A percentile compares a stretch with the other conserved stretches of the same genome.
Evolutionary conservation across 2,888 invertebrate genomes (phyloP).

Genomic region (Diplolepis rosae): DNA sequence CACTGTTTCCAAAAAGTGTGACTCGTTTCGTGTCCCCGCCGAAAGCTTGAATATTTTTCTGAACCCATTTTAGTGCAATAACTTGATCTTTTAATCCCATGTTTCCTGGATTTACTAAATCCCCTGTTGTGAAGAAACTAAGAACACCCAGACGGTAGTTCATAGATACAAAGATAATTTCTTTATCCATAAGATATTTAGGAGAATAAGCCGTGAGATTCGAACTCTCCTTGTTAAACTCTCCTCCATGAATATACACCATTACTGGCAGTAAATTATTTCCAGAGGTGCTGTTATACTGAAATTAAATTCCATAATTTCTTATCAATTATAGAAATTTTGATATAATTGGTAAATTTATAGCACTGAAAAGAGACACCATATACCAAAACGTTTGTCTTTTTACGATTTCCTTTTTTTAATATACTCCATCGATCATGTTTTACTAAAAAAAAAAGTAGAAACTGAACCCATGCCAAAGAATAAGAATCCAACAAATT

Average conservation of each 20-base stretch:
- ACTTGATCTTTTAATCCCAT: conserved; percentile 61
- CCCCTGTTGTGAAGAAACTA: conserved; percentile 42
- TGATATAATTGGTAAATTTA: too few relatives aligned
- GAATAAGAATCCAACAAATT: too few relatives aligned
- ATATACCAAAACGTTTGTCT: too few relatives aligned
- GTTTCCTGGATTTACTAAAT: conserved; percentile 56
- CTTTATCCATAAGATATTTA: conserved; percentile 57
- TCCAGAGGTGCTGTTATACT: conserved; percentile 19
- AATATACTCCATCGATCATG: too few relatives aligned
- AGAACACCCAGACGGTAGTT: conserved; percentile 62
- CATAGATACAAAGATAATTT: conserved; percentile 60
- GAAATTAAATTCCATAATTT: too few relatives aligned
- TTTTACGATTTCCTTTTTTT: too few relatives aligned
- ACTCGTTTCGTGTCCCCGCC: conserved; percentile 59
- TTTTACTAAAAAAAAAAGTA: too few relatives aligned
- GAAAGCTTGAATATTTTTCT: conserved; percentile 54
- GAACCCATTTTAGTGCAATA: conserved; percentile 57
- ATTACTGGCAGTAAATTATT: conserved; percentile 49
- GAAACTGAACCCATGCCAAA: too few relatives aligned
- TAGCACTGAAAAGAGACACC: too few relatives aligned
- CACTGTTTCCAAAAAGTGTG: conserved; percentile 62
- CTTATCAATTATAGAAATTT: too few relatives aligned
- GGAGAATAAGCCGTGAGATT: conserved; percentile 55
- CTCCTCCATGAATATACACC: conserved; percentile 64
- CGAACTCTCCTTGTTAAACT: conserved; percentile 53